Evolutionary conservation across 2,113 vertebrate genomes (phyloP).

Genomic region (Arvicanthis niloticus): DNA sequence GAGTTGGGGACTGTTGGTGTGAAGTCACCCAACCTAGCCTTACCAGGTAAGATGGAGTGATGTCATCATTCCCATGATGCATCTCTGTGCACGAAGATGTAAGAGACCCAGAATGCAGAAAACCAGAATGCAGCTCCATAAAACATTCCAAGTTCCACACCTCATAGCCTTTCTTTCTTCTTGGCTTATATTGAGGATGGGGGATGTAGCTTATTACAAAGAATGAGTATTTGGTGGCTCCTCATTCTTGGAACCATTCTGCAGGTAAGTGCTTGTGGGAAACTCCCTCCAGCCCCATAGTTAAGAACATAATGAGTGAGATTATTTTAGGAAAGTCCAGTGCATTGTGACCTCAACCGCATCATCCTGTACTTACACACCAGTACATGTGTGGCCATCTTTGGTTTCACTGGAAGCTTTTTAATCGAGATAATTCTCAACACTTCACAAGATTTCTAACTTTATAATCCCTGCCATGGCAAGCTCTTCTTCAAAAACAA

Average conservation of each 20-base stretch:
- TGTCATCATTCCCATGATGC: slow-evolving; percentile 64
- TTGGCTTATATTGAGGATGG: slow-evolving; percentile 67
- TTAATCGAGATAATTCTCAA: slow-evolving; percentile 43
- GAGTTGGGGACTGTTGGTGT: slow-evolving; percentile 31
- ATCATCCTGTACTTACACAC: slow-evolving; percentile 44
- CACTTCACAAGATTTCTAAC: slow-evolving; percentile 33
- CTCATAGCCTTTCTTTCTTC: slow-evolving; percentile 73
- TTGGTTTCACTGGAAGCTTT: slow-evolving; percentile 55
- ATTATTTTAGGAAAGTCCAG: slow-evolving; percentile 66
- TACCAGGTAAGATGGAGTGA: neutral
- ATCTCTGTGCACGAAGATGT: slow-evolving; percentile 33
- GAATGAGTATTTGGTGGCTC: slow-evolving; percentile 78
- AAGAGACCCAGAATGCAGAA: slow-evolving; percentile 58
- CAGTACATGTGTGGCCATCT: neutral
- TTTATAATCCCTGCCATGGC: slow-evolving; percentile 4
- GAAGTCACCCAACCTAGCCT: neutral
- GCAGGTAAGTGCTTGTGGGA: slow-evolving; percentile 66
- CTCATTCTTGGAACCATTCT: slow-evolving; percentile 78
- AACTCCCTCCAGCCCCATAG: slow-evolving; percentile 48
- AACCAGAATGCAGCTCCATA: slow-evolving; percentile 61
- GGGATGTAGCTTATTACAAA: slow-evolving; percentile 74
- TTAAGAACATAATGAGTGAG: slow-evolving; percentile 45
- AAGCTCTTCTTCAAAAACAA: slow-evolving; percentile 45
- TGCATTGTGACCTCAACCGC: slow-evolving; percentile 56
- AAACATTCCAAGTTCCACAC: slow-evolving; percentile 75